Base-by-base conservation (phyloP, 2,113 vertebrate species). In the Larimichthys polyactis region DNA sequence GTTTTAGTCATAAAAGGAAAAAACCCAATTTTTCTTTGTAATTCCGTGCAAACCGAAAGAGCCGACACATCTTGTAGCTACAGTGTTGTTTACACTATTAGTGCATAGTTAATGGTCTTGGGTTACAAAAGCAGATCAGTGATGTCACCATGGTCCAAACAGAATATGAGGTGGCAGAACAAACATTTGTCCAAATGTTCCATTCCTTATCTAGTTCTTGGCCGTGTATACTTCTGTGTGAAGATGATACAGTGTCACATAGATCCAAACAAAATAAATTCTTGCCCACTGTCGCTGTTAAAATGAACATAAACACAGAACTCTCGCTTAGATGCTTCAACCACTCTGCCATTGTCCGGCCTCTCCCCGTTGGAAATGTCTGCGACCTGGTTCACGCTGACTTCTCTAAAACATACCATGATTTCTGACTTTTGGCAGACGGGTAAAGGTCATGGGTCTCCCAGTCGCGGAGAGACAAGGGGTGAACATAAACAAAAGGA, bases 231-330 rank as follows among this genome's bases (percentile, higher is more conserved):
- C 89, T 58, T 87, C 84, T 58, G 86, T 43, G 82, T 87, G 76
- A 91, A 86, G 90, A 94, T 76, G 84, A 92, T 82, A 83, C 87
- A 77, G 87, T 90, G 93, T 90, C 88, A 84, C 83, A 46, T 58
- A 83, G 82, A 80, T 90, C 90, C 90, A 94, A 95, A 95, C 94
- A 94, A 93, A 90, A 89, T 88, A 86, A 92, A 94, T 93, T 84
- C 91, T 92, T 92, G 81, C 87, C 93, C 93, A 91, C 90, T 48
- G 82, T 86, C 20, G 71, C 89, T 78, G 90, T 87, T 87, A 63
- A 91, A 92, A 90, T 71, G 70, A 93, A 89, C 77, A 81, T 94
- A 95, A 95, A 94, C 94, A 94, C 84, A 87, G 75, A 75, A 54
- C 51, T 88, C 81, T 79, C 74, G 44, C 79, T 83, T 83, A 9